Conservation (phyloP, 2,113 vertebrate genomes). For the Microtus richardsoni region DNA sequence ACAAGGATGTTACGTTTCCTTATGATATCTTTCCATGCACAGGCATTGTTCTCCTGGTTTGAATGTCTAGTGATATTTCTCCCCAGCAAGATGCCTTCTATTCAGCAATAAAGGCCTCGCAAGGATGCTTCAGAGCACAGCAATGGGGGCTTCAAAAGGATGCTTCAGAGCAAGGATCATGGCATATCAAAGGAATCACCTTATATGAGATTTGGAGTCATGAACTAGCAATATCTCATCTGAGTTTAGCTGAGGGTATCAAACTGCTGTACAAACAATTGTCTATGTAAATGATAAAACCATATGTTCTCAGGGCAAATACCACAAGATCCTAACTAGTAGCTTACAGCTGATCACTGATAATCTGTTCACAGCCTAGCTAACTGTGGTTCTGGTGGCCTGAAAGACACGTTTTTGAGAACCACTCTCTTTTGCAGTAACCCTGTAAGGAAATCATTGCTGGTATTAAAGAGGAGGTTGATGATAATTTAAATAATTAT, state of each 20-base stretch:
- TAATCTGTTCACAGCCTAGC: neutral
- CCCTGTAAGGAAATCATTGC: neutral
- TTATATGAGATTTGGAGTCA: neutral
- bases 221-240: neutral
- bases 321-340: neutral
- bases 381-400: neutral
- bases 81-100: neutral
- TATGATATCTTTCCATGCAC: neutral
- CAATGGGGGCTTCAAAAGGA: neutral
- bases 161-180: conserved; percentile 14
- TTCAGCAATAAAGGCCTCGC: neutral
- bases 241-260: neutral
- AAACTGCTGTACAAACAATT: neutral
- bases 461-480: neutral
- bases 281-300: neutral
- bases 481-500: neutral
- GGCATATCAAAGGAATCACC: neutral
- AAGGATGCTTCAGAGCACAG: neutral
- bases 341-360: neutral
- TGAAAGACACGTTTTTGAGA: neutral
- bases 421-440: neutral
- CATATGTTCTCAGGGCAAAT: conserved; percentile 37
- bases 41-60: neutral
- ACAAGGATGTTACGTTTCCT: neutral
- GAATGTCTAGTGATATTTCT: conserved; percentile 18